phyloP scores from a whole-genome alignment of 2,113 vertebrate species.

The Ardeotis arabs region DNA sequence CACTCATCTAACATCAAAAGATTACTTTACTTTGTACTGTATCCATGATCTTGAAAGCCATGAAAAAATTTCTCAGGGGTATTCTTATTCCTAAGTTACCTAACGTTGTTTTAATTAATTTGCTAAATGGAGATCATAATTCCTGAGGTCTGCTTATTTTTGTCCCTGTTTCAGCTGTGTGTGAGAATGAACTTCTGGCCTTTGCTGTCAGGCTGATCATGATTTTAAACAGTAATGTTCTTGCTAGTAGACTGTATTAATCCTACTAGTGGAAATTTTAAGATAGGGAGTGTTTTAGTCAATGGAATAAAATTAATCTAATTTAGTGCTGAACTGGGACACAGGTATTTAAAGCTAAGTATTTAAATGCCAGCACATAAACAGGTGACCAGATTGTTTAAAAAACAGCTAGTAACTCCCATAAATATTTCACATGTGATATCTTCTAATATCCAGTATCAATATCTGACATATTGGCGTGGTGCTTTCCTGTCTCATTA shows the following conservation, averaged over 20 bases:
- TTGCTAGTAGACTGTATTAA: conserved; percentile 1
- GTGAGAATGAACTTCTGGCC: conserved; percentile 15
- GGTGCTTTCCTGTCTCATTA: background rate
- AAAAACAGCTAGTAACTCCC: background rate
- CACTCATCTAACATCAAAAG: conserved; percentile 63
- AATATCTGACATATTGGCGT: background rate
- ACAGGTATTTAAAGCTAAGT: background rate
- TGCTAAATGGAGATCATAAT: conserved; percentile 60
- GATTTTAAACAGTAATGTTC: conserved; percentile 34
- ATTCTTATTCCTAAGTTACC: conserved; percentile 60
- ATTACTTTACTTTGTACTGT: conserved; percentile 65
- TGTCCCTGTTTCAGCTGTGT: conserved; percentile 19
- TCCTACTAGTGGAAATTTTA: background rate
- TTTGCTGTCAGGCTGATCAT: conserved; percentile 21
- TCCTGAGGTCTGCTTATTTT: conserved; percentile 62
- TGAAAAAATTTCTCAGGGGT: conserved; percentile 22
- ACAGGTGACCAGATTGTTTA: background rate
- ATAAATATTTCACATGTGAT: background rate
- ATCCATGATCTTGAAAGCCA: conserved; percentile 57
- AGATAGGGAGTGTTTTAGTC: background rate
- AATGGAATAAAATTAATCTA: background rate
- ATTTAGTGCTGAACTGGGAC: background rate
- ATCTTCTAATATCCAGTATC: background rate
- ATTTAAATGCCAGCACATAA: background rate
- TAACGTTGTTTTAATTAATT: conserved; percentile 65